Evolutionary conservation across 2,888 invertebrate genomes (phyloP), one percentile per base, ranked within the genome.

Genomic region (Tinea trinotella): DNA sequence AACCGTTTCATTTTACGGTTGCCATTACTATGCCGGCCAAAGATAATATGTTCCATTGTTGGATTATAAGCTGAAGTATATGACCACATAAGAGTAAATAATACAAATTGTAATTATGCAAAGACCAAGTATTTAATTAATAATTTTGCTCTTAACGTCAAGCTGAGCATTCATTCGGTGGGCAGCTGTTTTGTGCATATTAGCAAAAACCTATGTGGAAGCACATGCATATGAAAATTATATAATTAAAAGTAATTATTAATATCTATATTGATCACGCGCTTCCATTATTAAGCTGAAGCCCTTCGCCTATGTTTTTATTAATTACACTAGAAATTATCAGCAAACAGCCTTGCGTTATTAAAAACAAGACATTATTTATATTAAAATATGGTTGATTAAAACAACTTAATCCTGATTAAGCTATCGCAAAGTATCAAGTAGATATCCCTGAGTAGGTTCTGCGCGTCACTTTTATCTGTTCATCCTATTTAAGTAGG

Each of bases 401-500:
- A 18, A 24, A 50, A 50, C 50, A 24, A 50, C 24, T 50, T 49
- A 50, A 24, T 50, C 50, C 22, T 50, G 15, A 22, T 50, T 50
- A 50, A 50, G 22, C 50, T 50, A 50, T 22, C 22, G 22, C 24
- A 13, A 24, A 15, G 50, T n/a, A 22, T 50, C 24, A 22, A 24
- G 9, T 50, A 24, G 24, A 24, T 6, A 13, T 24, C 24, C 50
- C 50, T 24, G 22, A 24, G n/a, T 46, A 17, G 46, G 12, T 13
- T 13, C 46, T n/a, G 12, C 7, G 48, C 53, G 56, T 56, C 24
- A 54, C 53, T 56, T 58, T 20, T 57, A 59, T 61, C 56, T 62
- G 65, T 62, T 66, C 66, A 62, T 64, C 64, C 65, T 66, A 65
- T 68, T 66, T 64, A 65, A 69, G 67, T 59, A 62, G 63, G 62